Percentiles rank a stretch among this genome's conserved stretches.
These are phyloP conservation scores for Laterallus jamaicensis DNA, from an alignment of 2,113 vertebrate genomes.

Conservation along the genomic window DNA sequence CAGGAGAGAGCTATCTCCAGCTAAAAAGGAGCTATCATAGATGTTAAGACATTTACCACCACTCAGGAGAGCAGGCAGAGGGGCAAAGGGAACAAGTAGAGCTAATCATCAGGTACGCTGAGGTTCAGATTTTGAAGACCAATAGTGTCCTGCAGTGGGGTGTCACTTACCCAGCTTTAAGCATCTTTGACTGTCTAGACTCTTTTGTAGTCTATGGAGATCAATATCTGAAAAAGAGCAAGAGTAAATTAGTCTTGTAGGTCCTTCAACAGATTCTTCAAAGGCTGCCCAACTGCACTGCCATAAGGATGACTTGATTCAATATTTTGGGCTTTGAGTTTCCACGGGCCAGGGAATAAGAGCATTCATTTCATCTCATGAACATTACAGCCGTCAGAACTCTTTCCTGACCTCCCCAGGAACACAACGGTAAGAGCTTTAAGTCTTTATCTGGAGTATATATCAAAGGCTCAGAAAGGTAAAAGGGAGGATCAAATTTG, in stretches of 20 bases:
- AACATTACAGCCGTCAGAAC: not conserved
- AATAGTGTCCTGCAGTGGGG: not conserved
- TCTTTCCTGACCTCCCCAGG: not conserved
- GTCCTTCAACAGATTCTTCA: not conserved
- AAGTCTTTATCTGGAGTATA: not conserved
- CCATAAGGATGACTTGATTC: not conserved
- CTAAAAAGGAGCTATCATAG: not conserved
- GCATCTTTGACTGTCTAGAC: not conserved
- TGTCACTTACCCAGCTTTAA: not conserved
- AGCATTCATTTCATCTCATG: not conserved
- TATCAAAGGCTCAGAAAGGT: not conserved
- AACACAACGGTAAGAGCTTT: not conserved
- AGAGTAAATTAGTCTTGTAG: not conserved
- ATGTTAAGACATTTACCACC: not conserved
- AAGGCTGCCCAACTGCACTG: not conserved
- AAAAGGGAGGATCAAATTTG: not conserved
- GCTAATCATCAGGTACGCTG: not conserved
- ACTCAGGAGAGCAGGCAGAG: not conserved
- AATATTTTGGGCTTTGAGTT: not conserved
- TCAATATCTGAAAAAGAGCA: not conserved
- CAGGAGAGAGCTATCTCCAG: not conserved
- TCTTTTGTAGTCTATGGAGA: not conserved
- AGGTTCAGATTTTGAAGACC: not conserved
- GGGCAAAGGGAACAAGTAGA: not conserved
- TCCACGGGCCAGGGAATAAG: not conserved